Evolutionary conservation across 2,888 invertebrate species (phyloP).

Genomic region (Carterocephalus palaemon): DNA sequence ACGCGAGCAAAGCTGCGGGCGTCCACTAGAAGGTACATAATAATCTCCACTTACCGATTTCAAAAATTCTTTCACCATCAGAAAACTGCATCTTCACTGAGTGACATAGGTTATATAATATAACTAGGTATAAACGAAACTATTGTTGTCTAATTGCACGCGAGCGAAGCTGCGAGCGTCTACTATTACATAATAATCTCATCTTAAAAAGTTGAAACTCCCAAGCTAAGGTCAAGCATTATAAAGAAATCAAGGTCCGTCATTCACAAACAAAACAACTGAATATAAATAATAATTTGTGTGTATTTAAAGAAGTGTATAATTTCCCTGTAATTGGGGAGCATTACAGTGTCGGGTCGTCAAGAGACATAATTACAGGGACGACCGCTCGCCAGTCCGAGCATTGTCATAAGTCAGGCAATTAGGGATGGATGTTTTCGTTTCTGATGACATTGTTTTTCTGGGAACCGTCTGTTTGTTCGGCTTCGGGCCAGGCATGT

Average conservation of each 20-base stretch:
- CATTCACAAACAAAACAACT: conserved; percentile 4
- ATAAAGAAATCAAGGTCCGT: too few species aligned
- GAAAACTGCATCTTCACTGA: too few species aligned
- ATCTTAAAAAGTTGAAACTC: not conserved
- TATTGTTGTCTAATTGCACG: too few species aligned
- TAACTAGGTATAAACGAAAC: too few species aligned
- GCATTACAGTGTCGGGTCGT: conserved; percentile 14
- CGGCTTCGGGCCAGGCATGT: conserved; percentile 56
- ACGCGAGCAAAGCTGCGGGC: too few species aligned
- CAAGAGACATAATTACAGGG: conserved; percentile 14
- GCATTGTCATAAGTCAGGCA: conserved; percentile 45
- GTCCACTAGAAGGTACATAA: too few species aligned
- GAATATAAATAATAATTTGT: conserved; percentile 5
- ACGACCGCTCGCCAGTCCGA: too few species aligned
- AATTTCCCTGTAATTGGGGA: conserved; percentile 14
- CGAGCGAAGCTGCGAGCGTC: too few species aligned
- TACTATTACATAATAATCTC: too few species aligned
- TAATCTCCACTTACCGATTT: too few species aligned
- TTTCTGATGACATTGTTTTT: conserved; percentile 64
- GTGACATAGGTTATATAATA: too few species aligned
- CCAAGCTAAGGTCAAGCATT: not conserved
- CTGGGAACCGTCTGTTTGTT: conserved; percentile 68
- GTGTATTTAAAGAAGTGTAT: conserved; percentile 11
- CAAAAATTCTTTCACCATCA: too few species aligned
- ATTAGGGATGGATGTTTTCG: conserved; percentile 58